A percentile compares a stretch with the other conserved stretches of the same genome.
Conservation (phyloP, 2,888 invertebrate genomes). For the Scaeva pyrastri region DNA sequence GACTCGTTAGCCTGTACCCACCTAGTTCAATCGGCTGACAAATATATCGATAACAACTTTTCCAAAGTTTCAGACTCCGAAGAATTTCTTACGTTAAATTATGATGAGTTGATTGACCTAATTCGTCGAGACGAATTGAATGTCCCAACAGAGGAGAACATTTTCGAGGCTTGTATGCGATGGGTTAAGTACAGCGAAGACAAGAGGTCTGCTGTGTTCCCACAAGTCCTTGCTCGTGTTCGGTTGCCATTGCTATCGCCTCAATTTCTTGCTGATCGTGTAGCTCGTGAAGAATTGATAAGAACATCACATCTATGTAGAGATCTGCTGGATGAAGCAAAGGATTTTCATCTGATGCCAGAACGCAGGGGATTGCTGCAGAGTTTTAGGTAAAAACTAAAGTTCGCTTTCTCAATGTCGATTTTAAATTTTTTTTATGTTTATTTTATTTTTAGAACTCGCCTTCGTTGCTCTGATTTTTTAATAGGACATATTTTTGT, state of each 20-base stretch:
- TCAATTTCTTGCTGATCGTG: constrained; percentile 91
- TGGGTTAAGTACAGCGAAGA: constrained; percentile 90
- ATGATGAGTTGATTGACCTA: constrained; percentile 88
- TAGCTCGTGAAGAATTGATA: constrained; percentile 91
- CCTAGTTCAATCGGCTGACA: constrained; percentile 90
- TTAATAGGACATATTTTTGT: constrained; percentile 93
- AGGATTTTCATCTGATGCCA: constrained; percentile 94
- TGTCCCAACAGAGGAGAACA: constrained; percentile 91
- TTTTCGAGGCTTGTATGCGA: constrained; percentile 92
- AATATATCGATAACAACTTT: constrained; percentile 92
- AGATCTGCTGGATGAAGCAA: constrained; percentile 94
- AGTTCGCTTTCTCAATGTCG: neutral
- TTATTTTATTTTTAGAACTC: constrained; percentile 84
- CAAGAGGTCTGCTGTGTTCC: constrained; percentile 86
- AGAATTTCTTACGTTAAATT: constrained; percentile 88
- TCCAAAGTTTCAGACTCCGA: constrained; percentile 90
- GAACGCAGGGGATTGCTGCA: constrained; percentile 91
- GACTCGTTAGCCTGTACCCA: constrained; percentile 90
- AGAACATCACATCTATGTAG: constrained; percentile 91
- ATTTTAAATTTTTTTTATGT: neutral
- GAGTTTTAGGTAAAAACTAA: constrained; percentile 85
- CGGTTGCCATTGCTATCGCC: constrained; percentile 92
- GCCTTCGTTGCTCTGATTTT: constrained; percentile 90
- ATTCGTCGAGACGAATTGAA: constrained; percentile 91
- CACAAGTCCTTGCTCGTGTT: constrained; percentile 90